phyloP scores from a whole-genome alignment of 2,113 vertebrate species.

The Tragelaphus strepsiceros region DNA sequence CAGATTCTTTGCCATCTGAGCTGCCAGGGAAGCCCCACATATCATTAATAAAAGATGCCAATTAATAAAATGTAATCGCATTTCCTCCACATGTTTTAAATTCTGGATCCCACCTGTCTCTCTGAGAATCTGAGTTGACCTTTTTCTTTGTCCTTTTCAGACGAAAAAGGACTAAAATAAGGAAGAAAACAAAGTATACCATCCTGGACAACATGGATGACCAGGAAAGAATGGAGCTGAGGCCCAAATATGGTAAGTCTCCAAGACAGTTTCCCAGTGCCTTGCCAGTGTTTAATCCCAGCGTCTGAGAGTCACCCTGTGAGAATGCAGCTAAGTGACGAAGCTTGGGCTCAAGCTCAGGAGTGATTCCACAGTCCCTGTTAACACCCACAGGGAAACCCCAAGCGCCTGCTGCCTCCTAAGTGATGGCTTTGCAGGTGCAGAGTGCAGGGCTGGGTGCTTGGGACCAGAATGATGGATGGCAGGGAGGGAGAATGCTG shows the following conservation, averaged over 20 bases:
- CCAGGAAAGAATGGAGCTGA: slow-evolving; percentile 91
- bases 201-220: slow-evolving; percentile 94
- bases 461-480: not conserved
- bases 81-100: not conserved
- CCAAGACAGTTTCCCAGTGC: not conserved
- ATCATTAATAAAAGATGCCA: not conserved
- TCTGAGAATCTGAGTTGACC: not conserved
- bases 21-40: not conserved
- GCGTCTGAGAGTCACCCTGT: not conserved
- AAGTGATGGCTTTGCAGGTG: not conserved
- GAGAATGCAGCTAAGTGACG: not conserved
- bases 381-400: not conserved
- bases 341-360: not conserved
- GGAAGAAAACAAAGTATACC: slow-evolving; percentile 92
- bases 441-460: accelerated
- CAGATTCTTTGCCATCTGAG: not conserved
- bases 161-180: slow-evolving; percentile 86
- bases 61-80: not conserved
- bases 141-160: slow-evolving; percentile 71
- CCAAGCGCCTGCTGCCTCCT: accelerated
- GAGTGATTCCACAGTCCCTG: not conserved
- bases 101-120: not conserved
- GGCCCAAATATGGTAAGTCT: slow-evolving; percentile 87
- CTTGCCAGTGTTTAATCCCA: accelerated
- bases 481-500: accelerated